Percentiles rank a stretch among this genome's conserved stretches.
Evolutionary conservation across 2,113 vertebrate species (phyloP).

Genomic region (Neopipo cinnamomea): DNA sequence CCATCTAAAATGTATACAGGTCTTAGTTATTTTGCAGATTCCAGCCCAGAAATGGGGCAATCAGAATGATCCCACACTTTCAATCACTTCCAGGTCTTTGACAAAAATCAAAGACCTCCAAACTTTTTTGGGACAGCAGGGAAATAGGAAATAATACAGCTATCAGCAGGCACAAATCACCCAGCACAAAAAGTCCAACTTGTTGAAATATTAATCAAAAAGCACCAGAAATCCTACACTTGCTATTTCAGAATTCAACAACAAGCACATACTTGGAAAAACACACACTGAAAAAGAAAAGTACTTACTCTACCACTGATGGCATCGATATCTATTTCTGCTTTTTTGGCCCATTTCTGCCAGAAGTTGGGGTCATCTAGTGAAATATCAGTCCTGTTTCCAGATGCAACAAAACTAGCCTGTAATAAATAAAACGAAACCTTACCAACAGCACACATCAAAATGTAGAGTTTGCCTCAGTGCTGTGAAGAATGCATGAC

Average conservation of each 20-base stretch:
- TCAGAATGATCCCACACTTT: not conserved
- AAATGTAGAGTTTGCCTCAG: not conserved
- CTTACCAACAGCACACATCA: not conserved
- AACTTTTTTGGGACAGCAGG: not conserved
- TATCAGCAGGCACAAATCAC: not conserved
- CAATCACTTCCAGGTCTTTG: not conserved
- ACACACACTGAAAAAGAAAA: not conserved
- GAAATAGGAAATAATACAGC: not conserved
- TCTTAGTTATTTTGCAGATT: not conserved
- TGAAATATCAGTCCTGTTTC: slow-evolving; percentile 97
- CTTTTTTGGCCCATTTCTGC: slow-evolving; percentile 99
- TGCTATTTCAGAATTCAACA: not conserved
- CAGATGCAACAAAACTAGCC: slow-evolving; percentile 98
- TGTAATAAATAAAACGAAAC: slow-evolving; percentile 70
- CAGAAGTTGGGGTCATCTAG: slow-evolving; percentile 99
- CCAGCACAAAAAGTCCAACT: not conserved
- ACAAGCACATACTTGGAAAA: not conserved
- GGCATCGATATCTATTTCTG: slow-evolving; percentile 93
- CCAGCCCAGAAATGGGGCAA: not conserved
- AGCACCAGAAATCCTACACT: not conserved
- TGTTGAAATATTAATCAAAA: not conserved
- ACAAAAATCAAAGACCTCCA: not conserved
- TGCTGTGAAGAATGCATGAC: not conserved
- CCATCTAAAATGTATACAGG: not conserved
- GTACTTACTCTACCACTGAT: slow-evolving; percentile 93